phyloP scores from a whole-genome alignment of 2,113 vertebrate species.

The Oreochromis aureus region DNA sequence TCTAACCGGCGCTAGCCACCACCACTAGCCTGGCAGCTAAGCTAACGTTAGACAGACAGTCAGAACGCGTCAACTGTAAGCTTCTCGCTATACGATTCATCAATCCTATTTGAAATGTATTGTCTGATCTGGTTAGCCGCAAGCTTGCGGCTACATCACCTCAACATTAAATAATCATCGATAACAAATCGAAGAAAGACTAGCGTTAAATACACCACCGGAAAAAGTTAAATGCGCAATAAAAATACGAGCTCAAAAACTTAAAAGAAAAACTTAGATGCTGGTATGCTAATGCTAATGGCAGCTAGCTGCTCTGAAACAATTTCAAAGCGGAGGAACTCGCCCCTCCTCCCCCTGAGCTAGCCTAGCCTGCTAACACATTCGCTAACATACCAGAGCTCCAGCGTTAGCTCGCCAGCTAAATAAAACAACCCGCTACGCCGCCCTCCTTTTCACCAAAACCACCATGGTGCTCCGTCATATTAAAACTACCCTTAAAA shows the following conservation, averaged over 20 bases:
- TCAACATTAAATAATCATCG: neutral
- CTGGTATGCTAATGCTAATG: conserved; percentile 58
- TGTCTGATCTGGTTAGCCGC: conserved; percentile 54
- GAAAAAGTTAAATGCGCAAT: conserved; percentile 27
- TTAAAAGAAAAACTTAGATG: conserved; percentile 45
- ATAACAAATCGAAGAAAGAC: conserved; percentile 1
- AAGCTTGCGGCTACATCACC: conserved; percentile 33
- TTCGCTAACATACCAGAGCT: conserved; percentile 67
- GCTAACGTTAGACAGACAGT: conserved; percentile 51
- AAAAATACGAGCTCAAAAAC: conserved; percentile 21
- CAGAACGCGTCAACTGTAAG: conserved; percentile 51
- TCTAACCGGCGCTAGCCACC: conserved; percentile 56
- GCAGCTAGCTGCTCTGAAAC: conserved; percentile 64
- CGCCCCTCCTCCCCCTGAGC: conserved; percentile 73
- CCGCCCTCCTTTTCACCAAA: conserved; percentile 39
- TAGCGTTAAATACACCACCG: neutral
- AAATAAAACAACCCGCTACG: conserved; percentile 66
- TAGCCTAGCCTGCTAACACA: conserved; percentile 58
- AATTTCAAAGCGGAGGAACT: conserved; percentile 69
- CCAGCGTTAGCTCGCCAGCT: conserved; percentile 55
- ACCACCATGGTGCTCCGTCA: conserved; percentile 27
- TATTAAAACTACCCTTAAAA: conserved; percentile 32
- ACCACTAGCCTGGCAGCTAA: conserved; percentile 52
- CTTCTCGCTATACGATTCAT: conserved; percentile 51
- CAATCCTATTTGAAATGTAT: conserved; percentile 60